Conservation (phyloP, 2,113 vertebrate genomes). For the Camelus dromedarius region DNA sequence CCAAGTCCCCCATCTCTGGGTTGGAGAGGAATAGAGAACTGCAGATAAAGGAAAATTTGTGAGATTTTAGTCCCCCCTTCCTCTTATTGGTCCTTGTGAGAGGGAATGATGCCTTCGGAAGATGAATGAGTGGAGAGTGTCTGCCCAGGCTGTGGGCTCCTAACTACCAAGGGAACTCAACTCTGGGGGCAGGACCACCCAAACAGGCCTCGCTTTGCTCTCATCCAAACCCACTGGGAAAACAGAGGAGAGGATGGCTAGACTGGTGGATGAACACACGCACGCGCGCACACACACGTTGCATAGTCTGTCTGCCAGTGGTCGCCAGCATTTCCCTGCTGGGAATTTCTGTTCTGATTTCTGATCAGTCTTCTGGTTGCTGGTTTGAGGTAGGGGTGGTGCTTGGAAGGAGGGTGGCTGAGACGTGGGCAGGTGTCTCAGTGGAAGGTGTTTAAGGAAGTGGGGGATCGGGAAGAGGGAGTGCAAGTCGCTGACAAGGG, state of each 20-base stretch:
- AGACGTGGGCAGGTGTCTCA: neutral
- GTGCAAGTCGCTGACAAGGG: slow-evolving; percentile 9
- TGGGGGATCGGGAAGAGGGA: slow-evolving; percentile 44
- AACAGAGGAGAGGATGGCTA: slow-evolving; percentile 72
- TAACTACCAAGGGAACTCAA: slow-evolving; percentile 35
- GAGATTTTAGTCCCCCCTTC: neutral
- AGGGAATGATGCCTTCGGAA: slow-evolving; percentile 36
- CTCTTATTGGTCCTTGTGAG: neutral
- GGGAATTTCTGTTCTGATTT: slow-evolving; percentile 60
- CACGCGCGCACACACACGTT: neutral
- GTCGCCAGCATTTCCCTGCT: slow-evolving; percentile 39
- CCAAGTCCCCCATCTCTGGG: neutral
- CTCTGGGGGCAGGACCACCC: slow-evolving; percentile 49
- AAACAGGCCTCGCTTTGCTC: slow-evolving; percentile 31
- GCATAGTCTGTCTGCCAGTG: neutral
- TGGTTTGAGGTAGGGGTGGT: slow-evolving; percentile 30
- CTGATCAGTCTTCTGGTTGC: slow-evolving; percentile 27
- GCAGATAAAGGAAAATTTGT: neutral
- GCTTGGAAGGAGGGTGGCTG: slow-evolving; percentile 1
- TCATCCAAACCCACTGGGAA: slow-evolving; percentile 62
- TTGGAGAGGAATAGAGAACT: neutral
- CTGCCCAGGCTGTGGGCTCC: neutral
- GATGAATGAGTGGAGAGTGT: neutral
- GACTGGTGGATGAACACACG: slow-evolving; percentile 51
- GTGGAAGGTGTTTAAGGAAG: slow-evolving; percentile 38